Conservation (phyloP, 2,113 vertebrate genomes). For the Pterocles gutturalis region DNA sequence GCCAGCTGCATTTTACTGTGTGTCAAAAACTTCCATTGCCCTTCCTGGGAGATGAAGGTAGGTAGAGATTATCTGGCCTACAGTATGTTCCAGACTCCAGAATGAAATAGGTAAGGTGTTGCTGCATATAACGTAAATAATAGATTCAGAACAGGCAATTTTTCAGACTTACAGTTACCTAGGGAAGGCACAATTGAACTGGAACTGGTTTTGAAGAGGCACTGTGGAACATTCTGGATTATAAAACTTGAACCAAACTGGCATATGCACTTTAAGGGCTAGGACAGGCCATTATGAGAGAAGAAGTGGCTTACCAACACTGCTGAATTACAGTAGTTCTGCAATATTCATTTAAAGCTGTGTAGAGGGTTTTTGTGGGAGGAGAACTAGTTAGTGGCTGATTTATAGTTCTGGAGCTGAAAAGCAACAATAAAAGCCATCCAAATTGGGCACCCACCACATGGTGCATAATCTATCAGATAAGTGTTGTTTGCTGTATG, state of each 20-base stretch:
- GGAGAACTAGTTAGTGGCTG: background rate
- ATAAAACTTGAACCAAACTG: conserved; percentile 36
- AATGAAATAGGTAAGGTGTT: background rate
- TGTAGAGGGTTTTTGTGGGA: background rate
- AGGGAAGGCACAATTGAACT: background rate
- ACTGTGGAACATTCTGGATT: conserved; percentile 2
- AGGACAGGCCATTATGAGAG: background rate
- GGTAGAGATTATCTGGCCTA: background rate
- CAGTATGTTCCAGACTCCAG: background rate
- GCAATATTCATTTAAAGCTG: background rate
- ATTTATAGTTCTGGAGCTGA: background rate
- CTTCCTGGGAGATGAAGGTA: background rate
- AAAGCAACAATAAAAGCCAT: background rate
- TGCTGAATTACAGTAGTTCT: background rate
- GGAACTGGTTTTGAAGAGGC: background rate
- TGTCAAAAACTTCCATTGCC: background rate
- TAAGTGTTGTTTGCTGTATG: background rate
- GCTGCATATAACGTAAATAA: background rate
- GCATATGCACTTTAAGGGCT: conserved; percentile 22
- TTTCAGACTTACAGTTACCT: background rate
- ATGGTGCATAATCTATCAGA: background rate
- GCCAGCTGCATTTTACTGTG: background rate
- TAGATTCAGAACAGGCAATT: background rate
- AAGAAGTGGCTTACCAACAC: background rate
- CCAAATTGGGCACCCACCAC: background rate